Conservation (phyloP, 2,888 invertebrate genomes). For the Glyphotaelius pellucidus region DNA sequence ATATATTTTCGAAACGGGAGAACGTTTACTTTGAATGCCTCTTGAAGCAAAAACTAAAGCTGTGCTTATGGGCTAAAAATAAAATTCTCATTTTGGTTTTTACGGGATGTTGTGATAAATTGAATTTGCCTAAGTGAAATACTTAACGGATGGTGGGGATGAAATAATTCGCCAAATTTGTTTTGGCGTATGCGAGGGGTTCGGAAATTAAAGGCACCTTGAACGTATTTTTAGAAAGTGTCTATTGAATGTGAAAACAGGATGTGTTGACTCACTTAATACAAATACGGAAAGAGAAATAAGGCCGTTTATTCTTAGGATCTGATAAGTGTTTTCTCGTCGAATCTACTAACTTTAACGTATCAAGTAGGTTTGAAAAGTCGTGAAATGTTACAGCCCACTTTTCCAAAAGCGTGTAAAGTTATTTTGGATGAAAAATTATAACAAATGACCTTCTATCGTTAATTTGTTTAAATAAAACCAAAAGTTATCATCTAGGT, state of each 20-base stretch:
- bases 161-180: neutral
- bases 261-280: neutral
- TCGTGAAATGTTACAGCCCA: neutral
- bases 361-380: neutral
- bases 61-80: neutral
- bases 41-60: constrained; percentile 2
- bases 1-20: neutral
- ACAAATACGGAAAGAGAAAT: neutral
- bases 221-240: neutral
- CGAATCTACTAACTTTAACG: neutral
- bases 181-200: neutral
- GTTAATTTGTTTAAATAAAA: no score
- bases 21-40: neutral
- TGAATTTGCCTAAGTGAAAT: constrained; percentile 2
- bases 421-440: neutral
- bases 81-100: constrained; percentile 2
- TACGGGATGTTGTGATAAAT: neutral
- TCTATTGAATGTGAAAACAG: neutral
- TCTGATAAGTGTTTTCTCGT: no score
- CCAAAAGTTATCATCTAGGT: no score
- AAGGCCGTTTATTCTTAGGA: neutral
- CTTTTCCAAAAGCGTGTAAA: neutral
- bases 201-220: neutral
- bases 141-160: neutral
- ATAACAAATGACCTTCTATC: no score